These are phyloP conservation scores for Hippocampus guttulatus DNA, from an alignment of 2,113 vertebrate species.

Conservation along the genomic window DNA sequence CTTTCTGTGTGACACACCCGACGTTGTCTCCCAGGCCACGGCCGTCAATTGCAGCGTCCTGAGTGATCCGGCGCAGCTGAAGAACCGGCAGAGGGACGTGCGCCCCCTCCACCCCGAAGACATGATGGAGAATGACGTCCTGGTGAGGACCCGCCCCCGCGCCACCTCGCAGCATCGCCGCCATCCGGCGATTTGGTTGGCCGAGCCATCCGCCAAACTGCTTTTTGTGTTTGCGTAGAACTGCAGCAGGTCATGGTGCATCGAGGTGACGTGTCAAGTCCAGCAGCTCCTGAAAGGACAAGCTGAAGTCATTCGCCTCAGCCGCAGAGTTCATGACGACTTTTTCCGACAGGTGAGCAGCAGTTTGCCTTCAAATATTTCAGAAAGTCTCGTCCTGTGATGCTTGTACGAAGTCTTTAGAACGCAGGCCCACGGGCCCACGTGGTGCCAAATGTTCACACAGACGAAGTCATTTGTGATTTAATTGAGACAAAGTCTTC, in stretches of 20 bases:
- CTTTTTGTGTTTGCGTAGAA: constrained; percentile 68
- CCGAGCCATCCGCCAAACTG: neutral
- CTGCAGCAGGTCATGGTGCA: constrained; percentile 78
- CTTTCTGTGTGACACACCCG: constrained; percentile 9
- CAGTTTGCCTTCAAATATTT: neutral
- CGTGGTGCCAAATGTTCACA: no score
- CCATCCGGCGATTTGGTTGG: neutral
- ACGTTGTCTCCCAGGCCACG: constrained; percentile 63
- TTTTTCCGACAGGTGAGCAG: constrained; percentile 83
- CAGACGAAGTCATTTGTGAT: no score
- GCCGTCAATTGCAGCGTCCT: constrained; percentile 74
- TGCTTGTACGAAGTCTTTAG: no score
- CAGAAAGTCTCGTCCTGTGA: no score
- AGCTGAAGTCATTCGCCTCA: constrained; percentile 70
- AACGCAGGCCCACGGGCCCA: no score
- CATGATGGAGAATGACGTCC: constrained; percentile 70
- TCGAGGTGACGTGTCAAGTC: constrained; percentile 76
- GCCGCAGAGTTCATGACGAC: constrained; percentile 79
- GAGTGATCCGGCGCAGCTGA: constrained; percentile 60
- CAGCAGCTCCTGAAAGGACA: constrained; percentile 67
- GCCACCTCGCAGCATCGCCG: neutral
- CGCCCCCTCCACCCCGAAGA: constrained; percentile 76
- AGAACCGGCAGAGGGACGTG: constrained; percentile 61
- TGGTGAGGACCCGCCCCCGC: constrained; percentile 69
- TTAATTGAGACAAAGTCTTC: neutral